A percentile compares a stretch with the other conserved stretches of the same genome.
Evolutionary conservation across 2,797 vertebrate species (phyloP).

Genomic region (Manis crassicaudata): DNA sequence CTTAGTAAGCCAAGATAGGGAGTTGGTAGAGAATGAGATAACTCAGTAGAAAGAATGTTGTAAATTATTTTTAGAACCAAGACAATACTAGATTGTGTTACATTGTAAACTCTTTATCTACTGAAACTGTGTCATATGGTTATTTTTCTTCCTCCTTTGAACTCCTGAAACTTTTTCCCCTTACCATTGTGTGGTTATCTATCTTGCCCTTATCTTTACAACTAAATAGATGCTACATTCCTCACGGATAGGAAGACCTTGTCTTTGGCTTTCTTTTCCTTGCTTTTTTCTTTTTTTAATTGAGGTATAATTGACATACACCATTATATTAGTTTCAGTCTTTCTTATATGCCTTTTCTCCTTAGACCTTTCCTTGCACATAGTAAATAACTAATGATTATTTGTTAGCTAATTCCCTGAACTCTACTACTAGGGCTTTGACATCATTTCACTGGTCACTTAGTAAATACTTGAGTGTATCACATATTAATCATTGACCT

Average conservation of each 20-base stretch:
- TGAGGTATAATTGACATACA: not conserved
- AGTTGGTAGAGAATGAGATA: not conserved
- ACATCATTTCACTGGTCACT: not conserved
- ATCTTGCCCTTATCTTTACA: slow-evolving; percentile 70
- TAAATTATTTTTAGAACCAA: slow-evolving; percentile 57
- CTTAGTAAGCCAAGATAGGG: not conserved
- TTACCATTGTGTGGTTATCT: slow-evolving; percentile 22
- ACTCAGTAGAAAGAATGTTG: slow-evolving; percentile 16
- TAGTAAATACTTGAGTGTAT: slow-evolving; percentile 45
- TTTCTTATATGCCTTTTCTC: slow-evolving; percentile 22
- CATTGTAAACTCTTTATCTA: slow-evolving; percentile 8
- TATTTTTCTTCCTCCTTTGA: slow-evolving; percentile 60
- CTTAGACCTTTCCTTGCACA: not conserved
- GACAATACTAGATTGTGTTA: not conserved
- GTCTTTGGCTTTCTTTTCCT: slow-evolving; percentile 27
- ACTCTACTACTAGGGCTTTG: not conserved
- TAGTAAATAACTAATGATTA: slow-evolving; percentile 52
- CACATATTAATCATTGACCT: slow-evolving; percentile 60
- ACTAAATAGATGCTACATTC: slow-evolving; percentile 65
- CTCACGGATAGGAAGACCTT: slow-evolving; percentile 52
- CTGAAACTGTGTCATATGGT: not conserved
- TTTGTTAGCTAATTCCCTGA: slow-evolving; percentile 56
- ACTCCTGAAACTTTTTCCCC: not conserved
- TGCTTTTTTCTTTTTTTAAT: not conserved
- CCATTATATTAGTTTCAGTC: not conserved